These are phyloP conservation scores for Ondatra zibethicus DNA, from an alignment of 2,113 vertebrate species.

Conservation along the genomic window DNA sequence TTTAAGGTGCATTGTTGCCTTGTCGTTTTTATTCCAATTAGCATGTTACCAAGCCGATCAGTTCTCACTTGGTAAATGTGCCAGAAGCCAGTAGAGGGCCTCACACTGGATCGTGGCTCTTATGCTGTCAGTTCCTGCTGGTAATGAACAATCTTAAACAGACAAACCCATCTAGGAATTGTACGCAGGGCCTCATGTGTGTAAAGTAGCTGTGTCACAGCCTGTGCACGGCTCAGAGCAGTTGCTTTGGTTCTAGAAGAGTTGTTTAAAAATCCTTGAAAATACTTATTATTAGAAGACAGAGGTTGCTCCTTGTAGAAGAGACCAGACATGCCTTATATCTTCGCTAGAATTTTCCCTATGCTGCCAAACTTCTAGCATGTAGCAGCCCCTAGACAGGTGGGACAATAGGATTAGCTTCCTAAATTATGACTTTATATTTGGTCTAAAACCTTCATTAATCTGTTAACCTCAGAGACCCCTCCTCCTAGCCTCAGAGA, in stretches of 20 bases:
- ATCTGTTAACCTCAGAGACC: neutral
- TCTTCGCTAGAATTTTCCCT: neutral
- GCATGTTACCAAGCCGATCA: neutral
- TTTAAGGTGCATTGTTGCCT: neutral
- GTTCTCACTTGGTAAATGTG: neutral
- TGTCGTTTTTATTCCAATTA: neutral
- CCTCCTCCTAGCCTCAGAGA: neutral
- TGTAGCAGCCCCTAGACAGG: neutral
- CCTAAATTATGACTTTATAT: neutral
- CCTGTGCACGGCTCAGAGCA: neutral
- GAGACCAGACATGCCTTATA: neutral
- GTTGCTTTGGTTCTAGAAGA: slow-evolving; percentile 16
- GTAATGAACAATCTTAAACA: neutral
- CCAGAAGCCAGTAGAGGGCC: slow-evolving; percentile 34
- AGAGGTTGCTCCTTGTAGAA: neutral
- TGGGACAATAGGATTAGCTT: neutral
- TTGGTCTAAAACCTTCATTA: neutral
- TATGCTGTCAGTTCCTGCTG: neutral
- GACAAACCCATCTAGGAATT: neutral
- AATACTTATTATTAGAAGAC: neutral
- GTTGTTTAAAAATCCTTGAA: neutral
- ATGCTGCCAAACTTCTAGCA: neutral
- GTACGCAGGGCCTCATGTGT: neutral
- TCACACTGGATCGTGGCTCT: slow-evolving; percentile 4
- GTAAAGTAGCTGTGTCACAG: neutral